phyloP scores from a whole-genome alignment of 2,888 invertebrate genomes.

The Plebejus argus region DNA sequence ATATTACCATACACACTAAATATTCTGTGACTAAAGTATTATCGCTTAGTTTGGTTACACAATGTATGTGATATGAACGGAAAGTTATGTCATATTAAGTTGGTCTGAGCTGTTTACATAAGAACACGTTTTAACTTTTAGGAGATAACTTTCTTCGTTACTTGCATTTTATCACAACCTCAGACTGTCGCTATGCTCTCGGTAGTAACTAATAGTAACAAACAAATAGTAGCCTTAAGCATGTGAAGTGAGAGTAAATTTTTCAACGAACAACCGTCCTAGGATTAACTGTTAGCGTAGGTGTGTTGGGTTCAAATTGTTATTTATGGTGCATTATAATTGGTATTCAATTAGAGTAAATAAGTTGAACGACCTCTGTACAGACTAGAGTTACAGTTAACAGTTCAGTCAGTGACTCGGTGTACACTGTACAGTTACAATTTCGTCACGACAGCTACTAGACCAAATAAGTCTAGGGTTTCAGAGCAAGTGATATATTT shows the following conservation, averaged over 20 bases:
- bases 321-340: conserved; percentile 67
- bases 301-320: conserved; percentile 64
- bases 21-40: too few species aligned
- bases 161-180: background rate
- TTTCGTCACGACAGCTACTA: background rate
- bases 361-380: conserved; percentile 36
- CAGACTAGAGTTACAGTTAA: background rate
- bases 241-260: background rate
- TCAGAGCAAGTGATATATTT: too few species aligned
- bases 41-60: too few species aligned
- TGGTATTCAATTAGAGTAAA: conserved; percentile 57
- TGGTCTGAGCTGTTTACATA: background rate
- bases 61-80: too few species aligned
- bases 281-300: conserved; percentile 44
- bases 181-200: background rate
- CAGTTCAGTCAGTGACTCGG: background rate
- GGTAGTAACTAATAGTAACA: background rate
- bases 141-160: background rate
- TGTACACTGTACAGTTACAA: background rate
- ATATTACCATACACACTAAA: too few species aligned
- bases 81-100: background rate
- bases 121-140: background rate
- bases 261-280: background rate
- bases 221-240: background rate
- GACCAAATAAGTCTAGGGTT: conserved; percentile 13